Evolutionary conservation across 1,140 invertebrate species (phyloP), one percentile per base, ranked within the genome.

Genomic region (Brachionus angularis): DNA sequence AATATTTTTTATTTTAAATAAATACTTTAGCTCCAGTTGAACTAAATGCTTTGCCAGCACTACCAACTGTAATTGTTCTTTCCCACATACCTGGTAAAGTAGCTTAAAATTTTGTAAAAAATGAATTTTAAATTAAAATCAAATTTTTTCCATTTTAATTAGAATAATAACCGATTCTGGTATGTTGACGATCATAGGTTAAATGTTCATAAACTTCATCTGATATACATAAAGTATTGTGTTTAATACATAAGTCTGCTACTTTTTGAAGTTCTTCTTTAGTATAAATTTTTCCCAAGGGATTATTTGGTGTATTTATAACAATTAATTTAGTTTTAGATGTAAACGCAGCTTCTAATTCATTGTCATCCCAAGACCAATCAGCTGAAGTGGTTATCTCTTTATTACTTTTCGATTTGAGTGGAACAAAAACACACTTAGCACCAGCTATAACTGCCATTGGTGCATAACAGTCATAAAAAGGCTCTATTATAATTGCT

Each of bases 201-300:
- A 98, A 86, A 91, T 93, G 97, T 81, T 99, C 95, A 75, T 98
- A 99, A 1, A 99, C 96, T 82, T 98, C 96, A 83, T 98, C 95
- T 5, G 91, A 88, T 21, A 98, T 83, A 69, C 91, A 93, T 5
- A 98, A 81, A 5, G 89, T 88, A 80, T 98, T 88, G 85, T 91
- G 88, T 78, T 97, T 93, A 76, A 89, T 91, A 76, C 92, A 96
- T 42, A 98, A 82, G 77, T 83, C 80, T 0, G 90, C 93, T 75
- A 98, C 91, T 61, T 87, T 81, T 74, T 89, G 83, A 62, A 88
- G 75, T 73, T 87, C 86, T 21, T 81, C 77, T 58, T 73, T 72
- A 3, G 75, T 77, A 73, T 83, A 86, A 16, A 86, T 91, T 83
- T 97, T 97, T 44, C 93, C 93, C 1, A 93, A 77, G 0, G 94